These are phyloP conservation scores for Microdon myrmicae DNA, from an alignment of 2,888 invertebrate species.

Conservation along the genomic window DNA sequence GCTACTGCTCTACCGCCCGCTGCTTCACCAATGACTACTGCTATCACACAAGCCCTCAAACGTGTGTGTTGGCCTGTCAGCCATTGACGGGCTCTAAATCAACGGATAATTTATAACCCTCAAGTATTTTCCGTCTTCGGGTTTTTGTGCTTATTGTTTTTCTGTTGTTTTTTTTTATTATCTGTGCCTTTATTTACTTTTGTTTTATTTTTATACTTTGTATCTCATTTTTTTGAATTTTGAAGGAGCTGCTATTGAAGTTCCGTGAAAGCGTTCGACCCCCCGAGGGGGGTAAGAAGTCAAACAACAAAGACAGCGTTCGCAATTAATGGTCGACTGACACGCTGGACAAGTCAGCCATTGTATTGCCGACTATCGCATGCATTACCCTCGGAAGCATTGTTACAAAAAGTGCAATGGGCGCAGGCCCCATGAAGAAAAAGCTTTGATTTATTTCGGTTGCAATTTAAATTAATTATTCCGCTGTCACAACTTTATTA, in stretches of 20 bases:
- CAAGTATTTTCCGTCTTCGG: conserved; percentile 15
- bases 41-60: conserved; percentile 19
- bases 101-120: conserved; percentile 36
- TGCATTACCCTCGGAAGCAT: not conserved
- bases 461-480: conserved; percentile 38
- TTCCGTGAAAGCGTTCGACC: not conserved
- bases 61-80: conserved; percentile 22
- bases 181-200: too few relatives aligned
- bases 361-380: conserved; percentile 11
- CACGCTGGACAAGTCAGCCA: conserved; percentile 20
- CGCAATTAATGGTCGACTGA: conserved; percentile 33
- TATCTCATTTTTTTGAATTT: too few relatives aligned
- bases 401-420: conserved; percentile 16
- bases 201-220: too few relatives aligned
- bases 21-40: conserved; percentile 18
- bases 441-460: conserved; percentile 29
- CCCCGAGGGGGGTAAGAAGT: conserved; percentile 6
- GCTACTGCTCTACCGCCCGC: conserved; percentile 39
- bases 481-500: conserved; percentile 26
- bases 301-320: conserved; percentile 28
- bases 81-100: conserved; percentile 38
- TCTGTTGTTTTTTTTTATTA: conserved; percentile 8
- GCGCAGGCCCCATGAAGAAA: conserved; percentile 8
- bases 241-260: conserved; percentile 27
- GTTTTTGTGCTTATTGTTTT: conserved; percentile 1